These are phyloP conservation scores for Acanthacorydalis orientalis DNA, from an alignment of 2,888 invertebrate species.

Conservation along the genomic window DNA sequence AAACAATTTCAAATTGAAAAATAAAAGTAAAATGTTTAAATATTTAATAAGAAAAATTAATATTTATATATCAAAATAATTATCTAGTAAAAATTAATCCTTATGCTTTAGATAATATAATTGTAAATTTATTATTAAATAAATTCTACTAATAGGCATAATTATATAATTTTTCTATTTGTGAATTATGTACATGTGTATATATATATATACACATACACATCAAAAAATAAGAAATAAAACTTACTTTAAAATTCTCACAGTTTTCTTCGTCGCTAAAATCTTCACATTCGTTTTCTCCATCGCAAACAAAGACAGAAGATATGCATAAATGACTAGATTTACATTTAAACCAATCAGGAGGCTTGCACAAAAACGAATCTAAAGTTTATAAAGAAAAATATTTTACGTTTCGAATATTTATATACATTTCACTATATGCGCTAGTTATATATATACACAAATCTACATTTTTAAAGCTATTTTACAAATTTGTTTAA, in stretches of 20 bases:
- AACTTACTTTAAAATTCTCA: neutral
- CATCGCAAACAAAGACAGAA: conserved; percentile 2
- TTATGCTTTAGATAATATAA: no score
- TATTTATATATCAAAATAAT: neutral
- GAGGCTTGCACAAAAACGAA: neutral
- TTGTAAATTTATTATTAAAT: no score
- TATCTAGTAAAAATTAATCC: no score
- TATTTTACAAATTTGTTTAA: no score
- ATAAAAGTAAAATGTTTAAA: neutral
- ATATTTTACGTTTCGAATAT: neutral
- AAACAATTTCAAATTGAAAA: neutral
- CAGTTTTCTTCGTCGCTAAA: conserved; percentile 4
- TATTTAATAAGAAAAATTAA: neutral
- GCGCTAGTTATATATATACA: no score
- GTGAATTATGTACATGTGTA: neutral
- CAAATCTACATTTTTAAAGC: no score
- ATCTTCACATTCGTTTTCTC: conserved; percentile 3
- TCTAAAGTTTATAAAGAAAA: conserved; percentile 1
- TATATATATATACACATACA: neutral
- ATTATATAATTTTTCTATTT: no score
- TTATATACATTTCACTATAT: no score
- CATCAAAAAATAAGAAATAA: neutral
- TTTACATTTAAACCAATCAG: conserved; percentile 5
- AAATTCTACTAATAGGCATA: no score
- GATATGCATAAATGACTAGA: neutral